phyloP scores from a whole-genome alignment of 2,797 vertebrate species.

The Enteromius afrohamiltoni region DNA sequence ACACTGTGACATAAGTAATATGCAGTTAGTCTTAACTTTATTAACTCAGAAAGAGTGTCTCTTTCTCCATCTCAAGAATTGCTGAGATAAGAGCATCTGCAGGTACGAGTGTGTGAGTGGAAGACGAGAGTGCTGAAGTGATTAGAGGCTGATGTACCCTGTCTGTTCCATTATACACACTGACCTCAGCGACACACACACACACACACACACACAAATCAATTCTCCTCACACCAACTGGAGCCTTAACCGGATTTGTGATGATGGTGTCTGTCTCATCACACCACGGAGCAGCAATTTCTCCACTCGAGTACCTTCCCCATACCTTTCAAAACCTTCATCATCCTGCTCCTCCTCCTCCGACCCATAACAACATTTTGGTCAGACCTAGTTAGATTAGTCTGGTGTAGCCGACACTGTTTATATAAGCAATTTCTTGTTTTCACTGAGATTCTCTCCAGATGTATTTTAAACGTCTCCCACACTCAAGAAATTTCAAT shows the following conservation, averaged over 20 bases:
- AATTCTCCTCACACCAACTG: conserved; percentile 43
- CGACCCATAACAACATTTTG: background rate
- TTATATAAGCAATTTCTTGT: conserved; percentile 24
- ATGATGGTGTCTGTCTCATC: conserved; percentile 48
- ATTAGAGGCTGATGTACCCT: conserved; percentile 44
- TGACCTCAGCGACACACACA: conserved; percentile 15
- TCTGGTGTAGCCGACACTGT: background rate
- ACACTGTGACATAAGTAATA: conserved; percentile 31
- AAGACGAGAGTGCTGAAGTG: conserved; percentile 35
- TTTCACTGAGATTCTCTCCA: background rate
- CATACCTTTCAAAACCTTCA: conserved; percentile 25
- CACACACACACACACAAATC: conserved; percentile 36
- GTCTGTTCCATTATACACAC: conserved; percentile 55
- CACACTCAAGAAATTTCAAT: conserved; percentile 26
- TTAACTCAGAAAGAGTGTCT: conserved; percentile 18
- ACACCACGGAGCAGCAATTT: background rate
- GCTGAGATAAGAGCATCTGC: conserved; percentile 38
- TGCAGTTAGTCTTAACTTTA: conserved; percentile 44
- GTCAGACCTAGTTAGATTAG: conserved; percentile 10
- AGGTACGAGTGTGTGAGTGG: conserved; percentile 12
- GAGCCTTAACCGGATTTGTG: conserved; percentile 50
- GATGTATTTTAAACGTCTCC: conserved; percentile 26
- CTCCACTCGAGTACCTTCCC: conserved; percentile 10
- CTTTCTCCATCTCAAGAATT: conserved; percentile 26
- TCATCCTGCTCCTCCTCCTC: background rate